Conservation (phyloP, 2,797 vertebrate genomes). For the Ptychobarbus kaznakovi region DNA sequence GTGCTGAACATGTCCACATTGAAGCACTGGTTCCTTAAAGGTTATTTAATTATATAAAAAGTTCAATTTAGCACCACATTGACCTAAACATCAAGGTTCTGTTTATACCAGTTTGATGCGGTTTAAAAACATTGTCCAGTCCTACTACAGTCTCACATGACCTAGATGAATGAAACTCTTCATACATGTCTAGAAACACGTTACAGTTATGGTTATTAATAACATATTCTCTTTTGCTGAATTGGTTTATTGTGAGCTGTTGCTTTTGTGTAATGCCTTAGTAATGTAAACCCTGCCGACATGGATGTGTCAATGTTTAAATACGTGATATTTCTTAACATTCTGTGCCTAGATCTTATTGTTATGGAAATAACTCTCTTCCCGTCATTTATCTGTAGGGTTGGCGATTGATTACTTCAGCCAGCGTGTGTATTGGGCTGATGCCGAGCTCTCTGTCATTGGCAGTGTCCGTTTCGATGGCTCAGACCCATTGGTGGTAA, state of each 20-base stretch:
- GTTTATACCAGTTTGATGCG: background rate
- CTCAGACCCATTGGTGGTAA: constrained; percentile 86
- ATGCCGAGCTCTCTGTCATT: constrained; percentile 93
- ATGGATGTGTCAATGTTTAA: background rate
- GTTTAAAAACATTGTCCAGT: background rate
- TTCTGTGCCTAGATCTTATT: constrained; percentile 43
- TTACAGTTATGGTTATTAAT: background rate
- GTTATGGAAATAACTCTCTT: constrained; percentile 70
- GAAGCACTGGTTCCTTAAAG: background rate
- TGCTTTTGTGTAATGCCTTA: background rate
- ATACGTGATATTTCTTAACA: constrained; percentile 14
- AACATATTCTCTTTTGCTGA: background rate
- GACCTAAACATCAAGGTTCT: background rate
- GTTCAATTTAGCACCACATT: background rate
- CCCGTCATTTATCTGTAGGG: constrained; percentile 78
- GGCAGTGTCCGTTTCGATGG: constrained; percentile 94
- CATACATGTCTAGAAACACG: background rate
- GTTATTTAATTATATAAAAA: constrained; percentile 30
- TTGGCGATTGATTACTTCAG: constrained; percentile 94
- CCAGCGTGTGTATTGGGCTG: constrained; percentile 96
- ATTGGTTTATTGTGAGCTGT: background rate
- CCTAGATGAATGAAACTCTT: constrained; percentile 7
- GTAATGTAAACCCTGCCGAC: background rate
- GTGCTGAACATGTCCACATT: constrained; percentile 34
- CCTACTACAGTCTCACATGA: background rate